Conservation (phyloP, 2,797 vertebrate genomes). For the Myotis myotis region DNA sequence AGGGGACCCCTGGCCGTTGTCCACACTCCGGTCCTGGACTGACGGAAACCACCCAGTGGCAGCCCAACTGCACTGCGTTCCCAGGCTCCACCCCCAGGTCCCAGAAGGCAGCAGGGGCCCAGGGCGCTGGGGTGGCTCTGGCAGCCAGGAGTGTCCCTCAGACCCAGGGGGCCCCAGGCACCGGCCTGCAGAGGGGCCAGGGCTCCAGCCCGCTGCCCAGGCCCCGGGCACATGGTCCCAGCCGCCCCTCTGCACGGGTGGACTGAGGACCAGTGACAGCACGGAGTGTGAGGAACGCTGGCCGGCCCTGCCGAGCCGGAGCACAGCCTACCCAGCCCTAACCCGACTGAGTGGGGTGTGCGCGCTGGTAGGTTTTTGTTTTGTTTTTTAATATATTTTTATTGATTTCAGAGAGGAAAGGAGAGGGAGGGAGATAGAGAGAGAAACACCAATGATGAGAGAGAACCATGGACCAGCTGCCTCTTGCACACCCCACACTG, state of each 20-base stretch:
- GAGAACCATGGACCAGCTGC: too few species aligned
- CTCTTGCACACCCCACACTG: too few species aligned
- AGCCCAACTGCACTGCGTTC: not conserved
- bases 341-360: not conserved
- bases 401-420: too few species aligned
- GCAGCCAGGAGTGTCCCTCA: not conserved
- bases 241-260: rapidly evolving
- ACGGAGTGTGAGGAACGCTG: rapidly evolving
- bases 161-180: not conserved
- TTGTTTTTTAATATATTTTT: too few species aligned
- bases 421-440: too few species aligned
- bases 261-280: not conserved
- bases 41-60: rapidly evolving
- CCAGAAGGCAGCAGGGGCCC: not conserved
- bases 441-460: too few species aligned
- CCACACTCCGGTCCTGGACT: rapidly evolving
- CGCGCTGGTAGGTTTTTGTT: not conserved
- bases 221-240: not conserved
- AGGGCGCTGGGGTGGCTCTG: not conserved
- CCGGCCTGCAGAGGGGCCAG: rapidly evolving
- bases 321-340: rapidly evolving
- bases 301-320: rapidly evolving
- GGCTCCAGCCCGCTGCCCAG: not conserved
- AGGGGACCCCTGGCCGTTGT: rapidly evolving
- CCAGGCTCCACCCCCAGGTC: not conserved